A percentile compares a stretch with the other conserved stretches of the same genome.
These are phyloP conservation scores for Ophioninae sp. DNA, from an alignment of 2,888 invertebrate species.

Conservation along the genomic window DNA sequence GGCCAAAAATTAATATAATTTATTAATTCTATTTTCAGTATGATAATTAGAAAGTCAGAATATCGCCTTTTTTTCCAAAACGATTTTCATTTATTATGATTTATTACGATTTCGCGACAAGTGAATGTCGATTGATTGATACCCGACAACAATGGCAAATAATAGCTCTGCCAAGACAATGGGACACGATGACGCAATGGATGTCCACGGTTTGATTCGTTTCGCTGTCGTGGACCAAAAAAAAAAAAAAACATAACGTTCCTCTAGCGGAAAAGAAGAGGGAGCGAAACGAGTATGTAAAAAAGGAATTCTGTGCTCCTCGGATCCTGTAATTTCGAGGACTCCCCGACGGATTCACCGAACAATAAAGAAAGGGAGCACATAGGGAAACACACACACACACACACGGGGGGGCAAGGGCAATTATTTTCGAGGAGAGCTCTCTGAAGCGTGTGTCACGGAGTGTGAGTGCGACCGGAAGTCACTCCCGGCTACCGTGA, in stretches of 20 bases:
- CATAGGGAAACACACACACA: constrained; percentile 11
- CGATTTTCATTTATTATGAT: no score
- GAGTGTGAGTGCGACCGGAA: constrained; percentile 75
- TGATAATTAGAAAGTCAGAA: no score
- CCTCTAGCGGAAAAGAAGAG: no score
- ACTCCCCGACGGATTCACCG: constrained; percentile 44
- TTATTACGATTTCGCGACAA: no score
- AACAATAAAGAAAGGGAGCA: constrained; percentile 50
- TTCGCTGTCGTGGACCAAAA: constrained; percentile 11
- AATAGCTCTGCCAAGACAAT: constrained; percentile 28
- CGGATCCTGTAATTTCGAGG: constrained; percentile 14
- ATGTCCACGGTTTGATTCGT: constrained; percentile 27
- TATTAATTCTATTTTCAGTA: no score
- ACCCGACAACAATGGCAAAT: constrained; percentile 43
- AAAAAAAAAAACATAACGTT: not conserved
- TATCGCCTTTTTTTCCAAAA: no score
- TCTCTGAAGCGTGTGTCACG: constrained; percentile 67
- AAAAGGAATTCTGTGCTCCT: constrained; percentile 7
- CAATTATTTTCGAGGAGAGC: constrained; percentile 64
- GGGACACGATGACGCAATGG: constrained; percentile 1
- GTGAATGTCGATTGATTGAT: constrained; percentile 56
- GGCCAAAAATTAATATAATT: no score
- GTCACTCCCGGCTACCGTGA: constrained; percentile 75
- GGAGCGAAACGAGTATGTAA: no score
- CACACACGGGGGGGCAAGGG: constrained; percentile 34